Percentiles rank a stretch among this genome's conserved stretches.
These are phyloP conservation scores for Xestoiulus laeticollis DNA, from an alignment of 2,888 invertebrate genomes.

Conservation along the genomic window DNA sequence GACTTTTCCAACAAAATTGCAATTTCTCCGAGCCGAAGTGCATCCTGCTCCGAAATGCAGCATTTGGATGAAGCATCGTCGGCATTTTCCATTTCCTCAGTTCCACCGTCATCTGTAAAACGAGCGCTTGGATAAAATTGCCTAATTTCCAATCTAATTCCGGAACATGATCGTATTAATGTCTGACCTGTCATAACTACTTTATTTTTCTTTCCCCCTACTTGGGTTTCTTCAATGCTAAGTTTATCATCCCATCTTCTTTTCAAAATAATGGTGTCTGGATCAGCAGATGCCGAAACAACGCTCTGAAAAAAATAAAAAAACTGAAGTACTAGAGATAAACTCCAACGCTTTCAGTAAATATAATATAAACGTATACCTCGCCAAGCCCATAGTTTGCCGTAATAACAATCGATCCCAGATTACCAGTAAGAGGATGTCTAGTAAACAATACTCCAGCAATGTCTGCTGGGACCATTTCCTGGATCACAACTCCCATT, in stretches of 20 bases:
- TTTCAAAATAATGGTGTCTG: slow-evolving; percentile 43
- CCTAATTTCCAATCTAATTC: neutral
- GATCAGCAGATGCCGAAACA: slow-evolving; percentile 51
- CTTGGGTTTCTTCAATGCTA: slow-evolving; percentile 55
- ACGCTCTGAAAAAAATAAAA: slow-evolving; percentile 43
- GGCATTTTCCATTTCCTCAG: neutral
- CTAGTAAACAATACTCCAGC: slow-evolving; percentile 82
- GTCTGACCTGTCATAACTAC: slow-evolving; percentile 65
- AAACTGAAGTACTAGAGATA: neutral
- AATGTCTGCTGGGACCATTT: slow-evolving; percentile 74
- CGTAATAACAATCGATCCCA: slow-evolving; percentile 75
- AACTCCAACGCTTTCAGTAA: neutral
- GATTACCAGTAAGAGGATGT: slow-evolving; percentile 78
- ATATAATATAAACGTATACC: slow-evolving; percentile 66
- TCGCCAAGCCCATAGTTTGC: slow-evolving; percentile 86
- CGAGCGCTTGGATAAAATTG: neutral
- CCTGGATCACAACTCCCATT: slow-evolving; percentile 84
- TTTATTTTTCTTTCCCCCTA: slow-evolving; percentile 68
- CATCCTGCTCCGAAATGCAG: slow-evolving; percentile 70
- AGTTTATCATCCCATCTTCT: slow-evolving; percentile 44
- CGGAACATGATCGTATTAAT: neutral
- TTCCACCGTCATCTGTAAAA: slow-evolving; percentile 44
- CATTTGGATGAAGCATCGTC: slow-evolving; percentile 63
- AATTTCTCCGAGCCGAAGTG: slow-evolving; percentile 69
- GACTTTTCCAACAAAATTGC: slow-evolving; percentile 72